Conservation (phyloP, 1,140 invertebrate genomes). For the Oedothorax gibbosus region DNA sequence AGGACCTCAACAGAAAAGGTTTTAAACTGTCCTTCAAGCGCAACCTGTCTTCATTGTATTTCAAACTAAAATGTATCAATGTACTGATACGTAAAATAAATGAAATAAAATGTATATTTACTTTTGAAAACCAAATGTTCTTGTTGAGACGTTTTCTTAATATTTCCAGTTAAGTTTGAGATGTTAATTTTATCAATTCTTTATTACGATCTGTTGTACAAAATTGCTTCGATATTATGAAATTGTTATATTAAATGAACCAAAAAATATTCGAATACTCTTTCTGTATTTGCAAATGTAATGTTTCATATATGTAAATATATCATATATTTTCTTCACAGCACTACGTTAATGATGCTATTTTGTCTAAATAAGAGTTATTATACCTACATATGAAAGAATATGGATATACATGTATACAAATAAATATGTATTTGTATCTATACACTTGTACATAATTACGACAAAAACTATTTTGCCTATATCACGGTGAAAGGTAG, state of each 20-base stretch:
- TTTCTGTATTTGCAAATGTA: neutral
- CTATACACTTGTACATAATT: conserved; percentile 24
- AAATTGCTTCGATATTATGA: neutral
- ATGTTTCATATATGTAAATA: conserved; percentile 25
- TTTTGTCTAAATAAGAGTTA: conserved; percentile 11
- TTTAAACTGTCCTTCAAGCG: neutral
- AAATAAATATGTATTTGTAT: conserved; percentile 17
- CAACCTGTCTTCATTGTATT: neutral
- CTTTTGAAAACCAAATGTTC: neutral
- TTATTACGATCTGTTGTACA: neutral
- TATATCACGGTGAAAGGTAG: conserved; percentile 23
- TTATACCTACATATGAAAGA: conserved; percentile 24
- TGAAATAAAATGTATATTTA: neutral
- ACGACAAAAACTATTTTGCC: conserved; percentile 15
- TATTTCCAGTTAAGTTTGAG: neutral
- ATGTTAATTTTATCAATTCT: neutral
- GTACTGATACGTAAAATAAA: no score
- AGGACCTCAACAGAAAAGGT: neutral
- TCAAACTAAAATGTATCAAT: no score
- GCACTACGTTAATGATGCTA: neutral
- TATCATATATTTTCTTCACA: conserved; percentile 12
- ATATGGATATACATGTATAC: conserved; percentile 27
- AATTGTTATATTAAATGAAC: neutral
- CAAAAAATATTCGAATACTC: neutral
- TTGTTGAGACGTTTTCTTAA: neutral